A percentile compares a stretch with the other conserved stretches of the same genome.
phyloP scores from a whole-genome alignment of 2,797 vertebrate species.

The Simalia tracyae region DNA sequence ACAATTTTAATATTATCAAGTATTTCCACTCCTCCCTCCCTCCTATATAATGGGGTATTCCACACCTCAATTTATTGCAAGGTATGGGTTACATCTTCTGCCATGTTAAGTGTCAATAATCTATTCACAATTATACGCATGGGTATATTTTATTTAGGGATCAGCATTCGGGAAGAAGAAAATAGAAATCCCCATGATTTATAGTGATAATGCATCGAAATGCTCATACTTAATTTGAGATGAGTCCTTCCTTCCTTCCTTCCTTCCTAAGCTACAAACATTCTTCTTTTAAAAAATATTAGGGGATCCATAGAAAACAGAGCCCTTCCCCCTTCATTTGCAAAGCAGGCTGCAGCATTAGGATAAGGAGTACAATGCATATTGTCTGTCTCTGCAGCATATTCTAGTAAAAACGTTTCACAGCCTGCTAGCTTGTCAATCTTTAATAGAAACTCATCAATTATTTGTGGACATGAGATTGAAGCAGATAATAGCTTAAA shows the following conservation, averaged over 20 bases:
- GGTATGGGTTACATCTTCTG: not conserved
- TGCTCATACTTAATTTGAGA: not conserved
- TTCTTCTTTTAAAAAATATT: constrained; percentile 55
- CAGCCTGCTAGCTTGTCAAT: constrained; percentile 80
- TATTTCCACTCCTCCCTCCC: constrained; percentile 36
- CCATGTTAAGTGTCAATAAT: not conserved
- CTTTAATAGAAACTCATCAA: constrained; percentile 88
- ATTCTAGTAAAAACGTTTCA: constrained; percentile 78
- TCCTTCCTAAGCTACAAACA: constrained; percentile 34
- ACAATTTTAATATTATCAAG: constrained; percentile 37
- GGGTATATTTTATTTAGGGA: not conserved
- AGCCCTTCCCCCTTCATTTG: constrained; percentile 51
- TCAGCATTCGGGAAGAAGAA: not conserved
- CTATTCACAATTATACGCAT: not conserved
- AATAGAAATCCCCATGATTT: not conserved
- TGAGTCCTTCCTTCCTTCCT: not conserved
- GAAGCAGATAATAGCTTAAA: constrained; percentile 84
- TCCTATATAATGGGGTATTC: constrained; percentile 24
- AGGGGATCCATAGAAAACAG: constrained; percentile 63
- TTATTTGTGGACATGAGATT: constrained; percentile 86
- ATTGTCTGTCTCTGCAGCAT: constrained; percentile 73
- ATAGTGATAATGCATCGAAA: not conserved
- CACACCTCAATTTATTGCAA: not conserved
- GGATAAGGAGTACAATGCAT: constrained; percentile 68
- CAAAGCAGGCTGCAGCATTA: constrained; percentile 65